A percentile compares a stretch with the other conserved stretches of the same genome.
These are phyloP conservation scores for Onchidella celtica DNA, from an alignment of 2,888 invertebrate species.

Conservation along the genomic window DNA sequence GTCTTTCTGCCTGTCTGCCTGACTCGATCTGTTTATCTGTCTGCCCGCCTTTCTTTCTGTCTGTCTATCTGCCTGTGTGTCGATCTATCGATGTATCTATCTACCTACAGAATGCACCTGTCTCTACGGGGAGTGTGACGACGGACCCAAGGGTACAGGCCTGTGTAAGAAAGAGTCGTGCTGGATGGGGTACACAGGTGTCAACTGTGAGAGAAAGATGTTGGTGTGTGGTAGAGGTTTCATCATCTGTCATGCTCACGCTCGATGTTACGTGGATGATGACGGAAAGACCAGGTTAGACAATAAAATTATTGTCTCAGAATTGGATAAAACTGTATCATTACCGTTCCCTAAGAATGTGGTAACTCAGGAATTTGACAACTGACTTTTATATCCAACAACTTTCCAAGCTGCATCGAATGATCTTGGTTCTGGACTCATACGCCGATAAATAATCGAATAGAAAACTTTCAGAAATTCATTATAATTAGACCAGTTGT, in stretches of 20 bases:
- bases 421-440: no score
- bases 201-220: constrained; percentile 64
- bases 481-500: no score
- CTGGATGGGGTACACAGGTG: constrained; percentile 54
- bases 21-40: neutral
- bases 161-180: constrained; percentile 60
- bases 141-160: constrained; percentile 62
- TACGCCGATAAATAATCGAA: no score
- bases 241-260: constrained; percentile 65
- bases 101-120: constrained; percentile 73
- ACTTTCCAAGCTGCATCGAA: no score
- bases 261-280: constrained; percentile 57
- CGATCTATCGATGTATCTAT: neutral
- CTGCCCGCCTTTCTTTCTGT: neutral
- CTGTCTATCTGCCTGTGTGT: neutral
- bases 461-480: no score
- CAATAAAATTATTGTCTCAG: neutral
- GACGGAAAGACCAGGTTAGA: constrained; percentile 28
- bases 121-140: constrained; percentile 66
- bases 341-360: no score
- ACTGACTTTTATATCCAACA: no score
- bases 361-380: no score
- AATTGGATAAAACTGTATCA: no score
- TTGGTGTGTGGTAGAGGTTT: constrained; percentile 46
- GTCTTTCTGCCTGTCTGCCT: neutral